Base-by-base conservation (phyloP, 2,797 vertebrate genomes). In the Garrulus glandarius region DNA sequence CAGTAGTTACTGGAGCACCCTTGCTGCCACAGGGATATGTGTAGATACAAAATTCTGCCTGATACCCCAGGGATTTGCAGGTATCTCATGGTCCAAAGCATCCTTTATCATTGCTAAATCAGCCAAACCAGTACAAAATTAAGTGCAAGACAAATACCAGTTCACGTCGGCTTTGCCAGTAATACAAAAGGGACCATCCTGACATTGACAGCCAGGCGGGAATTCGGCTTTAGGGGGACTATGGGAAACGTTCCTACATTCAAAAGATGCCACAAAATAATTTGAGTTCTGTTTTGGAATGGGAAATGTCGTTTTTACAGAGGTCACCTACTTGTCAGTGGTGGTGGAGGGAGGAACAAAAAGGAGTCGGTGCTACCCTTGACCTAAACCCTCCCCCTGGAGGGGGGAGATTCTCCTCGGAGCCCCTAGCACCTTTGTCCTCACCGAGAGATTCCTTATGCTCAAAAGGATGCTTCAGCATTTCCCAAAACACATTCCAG, bases 401-500 rank as follows among this genome's bases (percentile, higher is more conserved):
- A 21, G 87, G 20, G 13, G 76, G 82, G 26, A 63, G 32, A 76
- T 64, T 72, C 47, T 50, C 61, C 79, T 36, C 23, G 20, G 30
- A 60, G 78, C 77, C 79, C 55, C 14, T 4, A 91, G 77, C 95
- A 93, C 90, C 88, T 96, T 85, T 30, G 13, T 92, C 94, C 95
- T 95, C 81, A 2, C 41, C 61, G 53, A 71, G 92, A 76, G 87
- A 83, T 72, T 59, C 13, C 59, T 46, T 49, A 52, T 2, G 83
- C 95, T 97, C 96, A 64, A 94, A 96, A 94, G 96, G 84, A 87
- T 68, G 93, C 96, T 91, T 61, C 87, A 91, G 83, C 93, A 60
- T 86, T 95, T 97, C 96, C 95, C 90, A 94, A 94, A 95, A 93
- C 86, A 84, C 80, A 81, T 96, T 96, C 95, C 70, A 24, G 89